Conservation (phyloP, 2,113 vertebrate species). For the Tursiops truncatus region DNA sequence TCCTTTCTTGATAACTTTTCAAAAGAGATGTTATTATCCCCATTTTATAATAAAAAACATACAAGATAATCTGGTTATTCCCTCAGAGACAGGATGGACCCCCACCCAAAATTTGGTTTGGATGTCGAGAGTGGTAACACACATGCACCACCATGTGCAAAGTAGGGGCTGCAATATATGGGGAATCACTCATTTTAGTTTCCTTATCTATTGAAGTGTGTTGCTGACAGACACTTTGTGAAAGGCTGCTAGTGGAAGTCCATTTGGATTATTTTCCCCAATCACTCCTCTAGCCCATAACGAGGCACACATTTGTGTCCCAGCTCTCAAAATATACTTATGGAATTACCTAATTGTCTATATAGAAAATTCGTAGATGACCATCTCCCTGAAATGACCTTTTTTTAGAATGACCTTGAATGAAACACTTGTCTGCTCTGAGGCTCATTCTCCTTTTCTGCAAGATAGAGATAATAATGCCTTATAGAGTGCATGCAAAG, state of each 20-base stretch:
- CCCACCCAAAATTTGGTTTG: background rate
- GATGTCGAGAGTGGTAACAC: background rate
- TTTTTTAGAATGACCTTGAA: background rate
- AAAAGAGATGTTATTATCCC: background rate
- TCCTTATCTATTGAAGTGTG: background rate
- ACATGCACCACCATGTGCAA: background rate
- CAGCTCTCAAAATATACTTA: background rate
- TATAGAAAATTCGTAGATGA: background rate
- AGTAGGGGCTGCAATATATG: rapidly evolving
- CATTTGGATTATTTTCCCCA: background rate
- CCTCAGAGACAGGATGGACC: background rate
- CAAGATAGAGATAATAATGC: background rate
- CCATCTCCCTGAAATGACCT: background rate
- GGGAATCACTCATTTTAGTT: background rate
- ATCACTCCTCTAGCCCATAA: background rate
- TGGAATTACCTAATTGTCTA: background rate
- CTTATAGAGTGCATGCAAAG: background rate
- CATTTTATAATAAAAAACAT: background rate
- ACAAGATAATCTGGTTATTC: background rate
- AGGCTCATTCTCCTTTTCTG: background rate
- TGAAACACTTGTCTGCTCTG: background rate
- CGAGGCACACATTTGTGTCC: background rate
- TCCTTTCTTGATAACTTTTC: background rate
- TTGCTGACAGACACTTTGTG: background rate
- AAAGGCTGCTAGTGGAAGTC: background rate